Evolutionary conservation across 2,113 vertebrate species (phyloP).

Genomic region (Anhinga anhinga): DNA sequence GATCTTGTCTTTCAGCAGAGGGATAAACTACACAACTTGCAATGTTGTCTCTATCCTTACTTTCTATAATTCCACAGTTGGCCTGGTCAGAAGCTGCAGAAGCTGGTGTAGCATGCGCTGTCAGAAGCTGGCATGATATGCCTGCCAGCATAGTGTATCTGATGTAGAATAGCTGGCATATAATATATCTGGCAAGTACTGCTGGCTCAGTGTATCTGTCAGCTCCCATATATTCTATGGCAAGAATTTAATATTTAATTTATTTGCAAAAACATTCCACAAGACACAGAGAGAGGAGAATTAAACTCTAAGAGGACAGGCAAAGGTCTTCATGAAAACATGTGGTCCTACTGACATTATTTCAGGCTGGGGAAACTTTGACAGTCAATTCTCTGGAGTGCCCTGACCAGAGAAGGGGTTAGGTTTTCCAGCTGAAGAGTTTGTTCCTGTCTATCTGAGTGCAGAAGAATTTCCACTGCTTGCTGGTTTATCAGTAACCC

Average conservation of each 20-base stretch:
- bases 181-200: background rate
- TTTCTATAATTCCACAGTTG: background rate
- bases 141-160: background rate
- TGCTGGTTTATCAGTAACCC: background rate
- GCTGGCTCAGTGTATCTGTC: background rate
- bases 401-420: background rate
- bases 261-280: background rate
- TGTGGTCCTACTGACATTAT: background rate
- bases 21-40: background rate
- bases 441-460: background rate
- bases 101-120: background rate
- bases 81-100: background rate
- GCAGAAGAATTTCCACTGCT: background rate
- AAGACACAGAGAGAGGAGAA: background rate
- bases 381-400: accelerated
- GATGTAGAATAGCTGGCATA: background rate
- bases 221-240: background rate
- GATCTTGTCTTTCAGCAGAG: background rate
- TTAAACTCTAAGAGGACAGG: background rate
- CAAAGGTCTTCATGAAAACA: background rate
- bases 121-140: background rate
- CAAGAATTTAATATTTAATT: background rate
- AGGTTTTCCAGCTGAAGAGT: background rate
- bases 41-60: background rate
- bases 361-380: background rate